These are phyloP conservation scores for Drosophila prostipennis DNA, from an alignment of 2,888 invertebrate genomes.

Conservation along the genomic window DNA sequence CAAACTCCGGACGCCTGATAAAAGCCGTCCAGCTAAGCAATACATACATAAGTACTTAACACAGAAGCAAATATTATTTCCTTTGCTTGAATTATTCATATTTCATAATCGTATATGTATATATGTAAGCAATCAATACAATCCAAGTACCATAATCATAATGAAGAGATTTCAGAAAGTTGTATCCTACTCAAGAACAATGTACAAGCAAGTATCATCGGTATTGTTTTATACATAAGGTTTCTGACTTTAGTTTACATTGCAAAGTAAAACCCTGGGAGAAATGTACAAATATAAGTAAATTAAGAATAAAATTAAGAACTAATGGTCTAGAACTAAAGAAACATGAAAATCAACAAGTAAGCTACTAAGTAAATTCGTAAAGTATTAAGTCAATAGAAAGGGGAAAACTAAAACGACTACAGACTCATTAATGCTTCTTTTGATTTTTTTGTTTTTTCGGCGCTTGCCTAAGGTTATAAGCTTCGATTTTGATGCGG, in stretches of 20 bases:
- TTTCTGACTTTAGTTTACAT: slow-evolving; percentile 28
- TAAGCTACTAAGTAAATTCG: slow-evolving; percentile 66
- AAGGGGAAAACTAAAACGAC: slow-evolving; percentile 50
- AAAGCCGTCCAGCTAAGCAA: slow-evolving; percentile 58
- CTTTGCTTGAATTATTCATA: slow-evolving; percentile 11
- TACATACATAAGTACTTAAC: slow-evolving; percentile 46
- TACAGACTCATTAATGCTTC: slow-evolving; percentile 43
- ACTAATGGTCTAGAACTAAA: slow-evolving; percentile 63
- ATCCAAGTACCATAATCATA: slow-evolving; percentile 40
- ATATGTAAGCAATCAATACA: slow-evolving; percentile 38
- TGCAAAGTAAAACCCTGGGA: slow-evolving; percentile 42
- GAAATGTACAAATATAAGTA: slow-evolving; percentile 57
- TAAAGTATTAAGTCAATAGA: slow-evolving; percentile 54
- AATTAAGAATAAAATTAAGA: slow-evolving; percentile 47
- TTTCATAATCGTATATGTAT: slow-evolving; percentile 28
- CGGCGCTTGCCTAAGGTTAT: slow-evolving; percentile 28
- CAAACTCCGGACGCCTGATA: slow-evolving; percentile 46
- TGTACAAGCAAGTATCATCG: slow-evolving; percentile 39
- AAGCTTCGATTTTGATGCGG: slow-evolving; percentile 49
- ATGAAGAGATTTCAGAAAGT: slow-evolving; percentile 27
- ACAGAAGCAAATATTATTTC: slow-evolving; percentile 34
- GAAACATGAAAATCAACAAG: slow-evolving; percentile 64
- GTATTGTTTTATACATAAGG: slow-evolving; percentile 38
- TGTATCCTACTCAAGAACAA: slow-evolving; percentile 36
- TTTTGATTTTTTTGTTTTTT: slow-evolving; percentile 12